These are phyloP conservation scores for Nibea coibor DNA, from an alignment of 2,113 vertebrate species.

Conservation along the genomic window DNA sequence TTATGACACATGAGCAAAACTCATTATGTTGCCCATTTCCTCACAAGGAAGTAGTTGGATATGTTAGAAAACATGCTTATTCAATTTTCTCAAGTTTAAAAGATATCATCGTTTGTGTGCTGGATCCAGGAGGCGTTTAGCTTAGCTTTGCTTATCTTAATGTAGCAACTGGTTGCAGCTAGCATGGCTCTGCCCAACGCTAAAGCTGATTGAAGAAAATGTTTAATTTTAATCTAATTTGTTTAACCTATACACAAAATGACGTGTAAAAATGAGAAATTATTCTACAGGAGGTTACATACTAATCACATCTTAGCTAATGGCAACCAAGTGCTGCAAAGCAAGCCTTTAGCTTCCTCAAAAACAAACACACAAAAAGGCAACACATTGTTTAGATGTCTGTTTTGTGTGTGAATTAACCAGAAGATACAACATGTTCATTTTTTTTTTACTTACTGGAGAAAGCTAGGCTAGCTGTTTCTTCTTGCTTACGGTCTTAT, in stretches of 20 bases:
- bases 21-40: too few relatives aligned
- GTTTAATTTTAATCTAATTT: background rate
- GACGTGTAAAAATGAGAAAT: background rate
- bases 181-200: background rate
- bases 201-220: too few relatives aligned
- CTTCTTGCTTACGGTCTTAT: background rate
- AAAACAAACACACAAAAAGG: too few relatives aligned
- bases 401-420: too few relatives aligned
- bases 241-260: background rate
- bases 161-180: too few relatives aligned
- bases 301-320: too few relatives aligned
- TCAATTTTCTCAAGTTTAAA: background rate
- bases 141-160: background rate
- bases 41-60: background rate
- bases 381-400: too few relatives aligned
- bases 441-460: too few relatives aligned
- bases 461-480: background rate
- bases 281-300: background rate
- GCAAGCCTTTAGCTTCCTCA: too few relatives aligned
- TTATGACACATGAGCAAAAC: background rate
- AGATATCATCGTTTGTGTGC: background rate
- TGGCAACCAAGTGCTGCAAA: too few relatives aligned
- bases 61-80: background rate
- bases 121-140: background rate
- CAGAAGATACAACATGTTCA: too few relatives aligned